Evolutionary conservation across 2,888 invertebrate genomes (phyloP), one percentile per base, ranked within the genome.

Genomic region (Cylindroiulus punctatus): DNA sequence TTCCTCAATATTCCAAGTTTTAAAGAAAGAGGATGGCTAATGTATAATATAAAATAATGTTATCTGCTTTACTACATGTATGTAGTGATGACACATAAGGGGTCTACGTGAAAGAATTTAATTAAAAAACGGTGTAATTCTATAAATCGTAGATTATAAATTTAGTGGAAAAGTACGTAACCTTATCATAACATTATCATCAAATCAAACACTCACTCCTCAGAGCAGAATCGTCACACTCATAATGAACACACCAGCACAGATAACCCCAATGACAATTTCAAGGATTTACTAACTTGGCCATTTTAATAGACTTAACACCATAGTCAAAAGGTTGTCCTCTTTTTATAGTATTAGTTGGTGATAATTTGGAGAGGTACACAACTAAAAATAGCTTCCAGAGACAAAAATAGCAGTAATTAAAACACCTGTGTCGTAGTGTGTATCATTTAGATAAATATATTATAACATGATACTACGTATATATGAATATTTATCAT

Each of bases 311-410:
- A 26, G 14, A 76, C 14, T 30, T 76, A 30, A 14, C 76, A 14
- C 76, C 12, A 7, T 4, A 65, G 30, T 30, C 22, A 65, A 22
- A 65, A 22, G 8, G 57, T 22, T 22, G 30, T 30, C 30, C 26
- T 32, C 2, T 76, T 76, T 76, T 76, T 76, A 30, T 76, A 30
- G 30, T 30, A n/a, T n/a, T n/a, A n/a, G 76, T 17, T 14, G 30
- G 17, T 76, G 76, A 76, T 76, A 76, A 76, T 30, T 30, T 76
- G 30, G 57, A 30, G 30, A 30, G 76, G 76, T 76, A 76, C 76
- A 30, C 2, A 32, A 17, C 76, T 30, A 76, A 76, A 76, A 76
- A 76, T 76, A 76, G 76, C 12, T 30, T 14, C 30, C 26, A 17
- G 8, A 4, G 2, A 76, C 76, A 3, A 76, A 76, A 76, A 76